Conservation (phyloP, 2,888 invertebrate species). For the Phlogophora meticulosa region DNA sequence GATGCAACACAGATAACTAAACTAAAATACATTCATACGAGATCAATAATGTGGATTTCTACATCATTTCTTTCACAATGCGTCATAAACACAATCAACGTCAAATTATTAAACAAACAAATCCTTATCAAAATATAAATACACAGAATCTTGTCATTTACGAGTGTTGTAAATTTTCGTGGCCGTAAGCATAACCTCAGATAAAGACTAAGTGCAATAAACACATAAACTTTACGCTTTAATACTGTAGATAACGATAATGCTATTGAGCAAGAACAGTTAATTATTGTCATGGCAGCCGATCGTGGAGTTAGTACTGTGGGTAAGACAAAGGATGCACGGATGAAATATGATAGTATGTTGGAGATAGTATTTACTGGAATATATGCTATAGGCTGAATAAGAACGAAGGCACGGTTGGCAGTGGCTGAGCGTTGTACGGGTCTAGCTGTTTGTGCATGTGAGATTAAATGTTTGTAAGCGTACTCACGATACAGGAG, state of each 20-base stretch:
- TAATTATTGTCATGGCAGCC: constrained; percentile 37
- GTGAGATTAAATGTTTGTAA: too few species aligned
- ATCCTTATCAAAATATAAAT: constrained; percentile 43
- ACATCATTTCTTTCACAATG: constrained; percentile 5
- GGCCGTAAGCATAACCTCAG: constrained; percentile 12
- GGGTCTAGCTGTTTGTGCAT: too few species aligned
- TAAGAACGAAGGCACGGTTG: background rate
- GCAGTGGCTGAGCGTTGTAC: background rate
- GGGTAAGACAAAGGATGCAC: background rate
- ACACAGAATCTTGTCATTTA: constrained; percentile 25
- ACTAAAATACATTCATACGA: background rate
- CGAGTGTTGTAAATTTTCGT: constrained; percentile 31
- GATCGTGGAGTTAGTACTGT: constrained; percentile 15
- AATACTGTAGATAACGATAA: constrained; percentile 31
- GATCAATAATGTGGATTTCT: background rate
- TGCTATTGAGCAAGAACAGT: constrained; percentile 4
- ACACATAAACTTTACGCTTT: constrained; percentile 45
- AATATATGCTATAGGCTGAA: background rate
- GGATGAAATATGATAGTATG: constrained; percentile 8
- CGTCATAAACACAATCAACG: constrained; percentile 16
- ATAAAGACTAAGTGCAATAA: constrained; percentile 52
- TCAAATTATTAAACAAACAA: constrained; percentile 16
- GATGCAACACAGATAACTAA: background rate
- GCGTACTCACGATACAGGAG: too few species aligned
- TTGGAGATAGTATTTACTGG: background rate